Evolutionary conservation across 2,888 invertebrate genomes (phyloP).

Genomic region (Nomada fucata): DNA sequence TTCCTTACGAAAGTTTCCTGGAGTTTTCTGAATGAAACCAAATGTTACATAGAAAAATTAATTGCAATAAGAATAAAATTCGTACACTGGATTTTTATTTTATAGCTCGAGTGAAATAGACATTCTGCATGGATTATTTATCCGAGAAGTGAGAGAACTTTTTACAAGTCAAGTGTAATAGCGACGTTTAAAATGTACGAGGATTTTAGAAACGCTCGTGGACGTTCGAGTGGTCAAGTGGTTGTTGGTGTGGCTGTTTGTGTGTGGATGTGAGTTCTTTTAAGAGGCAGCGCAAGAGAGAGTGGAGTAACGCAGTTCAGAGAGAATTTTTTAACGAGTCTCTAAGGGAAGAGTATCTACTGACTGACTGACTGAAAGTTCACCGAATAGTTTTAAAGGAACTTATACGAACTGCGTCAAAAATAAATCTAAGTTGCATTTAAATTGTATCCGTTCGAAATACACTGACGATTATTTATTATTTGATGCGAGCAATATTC

Average conservation of each 20-base stretch:
- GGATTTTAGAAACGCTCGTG: conserved; percentile 14
- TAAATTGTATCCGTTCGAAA: too few species aligned
- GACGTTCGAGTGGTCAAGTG: conserved; percentile 9
- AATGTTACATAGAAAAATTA: too few species aligned
- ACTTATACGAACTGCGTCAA: not conserved
- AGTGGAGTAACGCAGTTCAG: not conserved
- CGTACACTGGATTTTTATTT: too few species aligned
- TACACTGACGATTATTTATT: too few species aligned
- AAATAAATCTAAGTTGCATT: not conserved
- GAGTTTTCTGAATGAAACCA: too few species aligned
- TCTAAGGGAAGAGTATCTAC: not conserved
- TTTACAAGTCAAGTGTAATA: conserved; percentile 4
- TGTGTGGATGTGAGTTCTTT: not conserved
- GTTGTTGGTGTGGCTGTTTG: not conserved
- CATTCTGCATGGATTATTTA: not conserved
- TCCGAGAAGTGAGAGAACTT: not conserved
- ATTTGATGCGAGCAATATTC: too few species aligned
- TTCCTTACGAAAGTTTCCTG: too few species aligned
- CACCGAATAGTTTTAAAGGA: not conserved
- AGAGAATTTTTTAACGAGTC: conserved; percentile 18
- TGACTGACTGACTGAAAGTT: not conserved
- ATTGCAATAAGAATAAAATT: too few species aligned
- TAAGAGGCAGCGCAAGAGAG: not conserved
- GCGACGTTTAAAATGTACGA: conserved; percentile 6
- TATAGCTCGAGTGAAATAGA: too few species aligned